Percentiles rank a stretch among this genome's conserved stretches.
These are phyloP conservation scores for Tapera naevia DNA, from an alignment of 2,797 vertebrate species.

Conservation along the genomic window DNA sequence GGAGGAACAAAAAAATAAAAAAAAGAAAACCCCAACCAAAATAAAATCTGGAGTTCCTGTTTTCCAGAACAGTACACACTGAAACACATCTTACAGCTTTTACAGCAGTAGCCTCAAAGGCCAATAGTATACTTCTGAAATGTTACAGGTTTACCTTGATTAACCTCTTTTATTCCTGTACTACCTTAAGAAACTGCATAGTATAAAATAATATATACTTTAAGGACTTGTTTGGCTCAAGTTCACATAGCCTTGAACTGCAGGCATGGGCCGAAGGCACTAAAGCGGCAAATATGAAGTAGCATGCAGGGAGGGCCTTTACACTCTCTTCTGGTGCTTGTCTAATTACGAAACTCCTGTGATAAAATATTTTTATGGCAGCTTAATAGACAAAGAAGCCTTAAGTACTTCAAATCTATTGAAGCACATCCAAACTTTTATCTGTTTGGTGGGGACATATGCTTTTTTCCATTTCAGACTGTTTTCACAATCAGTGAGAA, in stretches of 20 bases:
- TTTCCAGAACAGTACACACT: not conserved
- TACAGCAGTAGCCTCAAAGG: not conserved
- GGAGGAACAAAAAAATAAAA: too few species aligned
- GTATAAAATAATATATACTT: not conserved
- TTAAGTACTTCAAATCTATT: not conserved
- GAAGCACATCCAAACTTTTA: not conserved
- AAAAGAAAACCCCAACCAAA: not conserved
- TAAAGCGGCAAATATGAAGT: not conserved
- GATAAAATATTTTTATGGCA: not conserved
- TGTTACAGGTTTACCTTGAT: not conserved
- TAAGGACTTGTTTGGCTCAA: not conserved
- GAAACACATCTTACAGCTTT: not conserved
- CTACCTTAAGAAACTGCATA: not conserved
- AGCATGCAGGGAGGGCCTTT: not conserved
- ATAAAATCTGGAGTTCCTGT: not conserved
- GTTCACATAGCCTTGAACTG: not conserved
- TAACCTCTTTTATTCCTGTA: not conserved
- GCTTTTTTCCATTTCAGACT: not conserved
- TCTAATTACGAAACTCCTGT: not conserved
- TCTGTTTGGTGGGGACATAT: not conserved
- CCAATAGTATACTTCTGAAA: not conserved
- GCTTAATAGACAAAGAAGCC: not conserved
- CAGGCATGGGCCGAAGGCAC: not conserved
- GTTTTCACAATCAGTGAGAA: not conserved
- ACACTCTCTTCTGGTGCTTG: not conserved